Percentiles rank a stretch among this genome's conserved stretches.
These are phyloP conservation scores for Lycocorax pyrrhopterus DNA, from an alignment of 2,113 vertebrate species.

Conservation along the genomic window DNA sequence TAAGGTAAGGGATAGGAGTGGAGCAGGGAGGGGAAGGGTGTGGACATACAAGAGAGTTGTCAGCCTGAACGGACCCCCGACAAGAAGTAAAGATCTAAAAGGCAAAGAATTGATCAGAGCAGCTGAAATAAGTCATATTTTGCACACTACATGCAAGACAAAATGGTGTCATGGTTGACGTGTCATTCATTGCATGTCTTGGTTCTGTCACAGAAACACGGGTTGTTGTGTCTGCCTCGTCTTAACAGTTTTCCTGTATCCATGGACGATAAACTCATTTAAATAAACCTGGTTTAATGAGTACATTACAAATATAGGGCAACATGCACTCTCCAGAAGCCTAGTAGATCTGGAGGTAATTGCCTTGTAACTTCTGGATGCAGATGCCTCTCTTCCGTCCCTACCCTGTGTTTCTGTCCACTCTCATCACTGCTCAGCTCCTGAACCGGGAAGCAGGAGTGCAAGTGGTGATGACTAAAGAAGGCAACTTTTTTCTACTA, in stretches of 20 bases:
- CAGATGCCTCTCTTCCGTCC: background rate
- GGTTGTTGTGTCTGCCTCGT: background rate
- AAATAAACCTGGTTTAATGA: background rate
- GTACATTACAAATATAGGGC: background rate
- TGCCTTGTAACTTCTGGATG: background rate
- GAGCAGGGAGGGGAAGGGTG: background rate
- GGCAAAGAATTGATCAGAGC: background rate
- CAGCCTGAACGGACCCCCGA: too few relatives aligned
- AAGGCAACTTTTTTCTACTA: background rate
- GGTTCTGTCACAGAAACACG: background rate
- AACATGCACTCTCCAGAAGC: background rate
- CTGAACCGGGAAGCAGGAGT: accelerated
- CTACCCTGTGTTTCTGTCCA: background rate
- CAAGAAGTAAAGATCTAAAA: background rate
- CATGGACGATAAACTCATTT: background rate
- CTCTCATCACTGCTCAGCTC: background rate
- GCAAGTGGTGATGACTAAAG: background rate
- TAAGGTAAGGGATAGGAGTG: background rate
- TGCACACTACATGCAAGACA: background rate
- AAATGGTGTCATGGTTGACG: accelerated
- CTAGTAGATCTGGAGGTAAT: background rate
- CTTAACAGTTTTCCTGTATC: background rate
- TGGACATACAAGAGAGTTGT: accelerated
- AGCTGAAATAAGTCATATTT: background rate
- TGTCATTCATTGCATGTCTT: background rate